Evolutionary conservation across 1,140 invertebrate genomes (phyloP), one percentile per base, ranked within the genome.

Genomic region (Hypsibius dujardini): DNA sequence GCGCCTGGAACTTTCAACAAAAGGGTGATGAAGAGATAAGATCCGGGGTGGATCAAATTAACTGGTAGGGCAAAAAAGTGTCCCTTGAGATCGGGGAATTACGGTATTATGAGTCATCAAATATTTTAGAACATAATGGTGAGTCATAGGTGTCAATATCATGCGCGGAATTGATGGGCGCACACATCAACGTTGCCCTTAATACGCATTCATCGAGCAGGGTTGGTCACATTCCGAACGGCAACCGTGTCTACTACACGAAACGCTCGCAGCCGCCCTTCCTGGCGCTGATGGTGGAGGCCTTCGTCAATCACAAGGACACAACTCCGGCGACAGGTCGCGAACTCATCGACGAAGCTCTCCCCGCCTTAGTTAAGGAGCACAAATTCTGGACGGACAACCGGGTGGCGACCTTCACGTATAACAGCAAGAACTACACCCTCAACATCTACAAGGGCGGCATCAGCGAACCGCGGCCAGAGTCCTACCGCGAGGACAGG

Each of bases 391-490:
- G 83, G 83, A 72, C 77, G 46, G 86, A 81, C 2, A 77, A 82
- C 40, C 72, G 83, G 56, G 76, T 75, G 0, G 74, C 83, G 1
- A 72, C 72, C 2, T 73, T 83, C 1, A 72, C 70, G 40, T 77
- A 75, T 70, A 78, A 79, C 67, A 84, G 82, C 72, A 87, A 86
- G 74, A 86, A 82, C 2, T 75, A 81, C 72, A 69, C 47, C 40
- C 74, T 92, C 42, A 83, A 84, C 1, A 82, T 84, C 2, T 94
- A 90, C 75, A 72, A 75, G 2, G 78, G 79, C 0, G 75, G 78
- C 56, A 88, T 87, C 0, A 81, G 81, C 42, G 88, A 87, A 1
- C 91, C 92, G 0, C 81, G 91, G 69, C 91, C 90, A 0, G 91
- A 94, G 80, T 90, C 89, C 42, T 95, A 92, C 79, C 85, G 86